These are phyloP conservation scores for Salvator merianae DNA, from an alignment of 2,113 vertebrate genomes.

Conservation along the genomic window DNA sequence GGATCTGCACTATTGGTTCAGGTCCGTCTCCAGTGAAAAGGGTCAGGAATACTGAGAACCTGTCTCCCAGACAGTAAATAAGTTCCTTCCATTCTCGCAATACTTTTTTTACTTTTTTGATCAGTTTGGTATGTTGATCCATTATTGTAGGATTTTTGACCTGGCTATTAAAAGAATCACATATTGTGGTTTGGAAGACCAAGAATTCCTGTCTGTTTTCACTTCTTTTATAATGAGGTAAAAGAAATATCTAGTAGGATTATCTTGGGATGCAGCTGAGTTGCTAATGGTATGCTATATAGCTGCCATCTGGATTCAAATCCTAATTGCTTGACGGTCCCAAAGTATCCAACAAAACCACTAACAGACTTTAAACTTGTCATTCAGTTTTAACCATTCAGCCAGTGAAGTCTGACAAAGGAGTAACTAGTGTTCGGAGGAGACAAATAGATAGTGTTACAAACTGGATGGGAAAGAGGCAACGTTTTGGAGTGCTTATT, in stretches of 20 bases:
- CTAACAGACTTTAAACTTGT: constrained; percentile 8
- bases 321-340: background rate
- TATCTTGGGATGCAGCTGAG: background rate
- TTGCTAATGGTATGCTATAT: background rate
- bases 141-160: constrained; percentile 5
- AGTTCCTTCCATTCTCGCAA: constrained; percentile 54
- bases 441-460: background rate
- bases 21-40: constrained; percentile 37
- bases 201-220: background rate
- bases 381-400: background rate
- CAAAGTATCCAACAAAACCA: background rate
- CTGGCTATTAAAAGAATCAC: constrained; percentile 29
- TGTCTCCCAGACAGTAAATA: constrained; percentile 33
- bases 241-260: constrained; percentile 14
- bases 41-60: constrained; percentile 25
- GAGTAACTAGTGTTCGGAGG: background rate
- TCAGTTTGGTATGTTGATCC: constrained; percentile 26
- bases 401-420: background rate
- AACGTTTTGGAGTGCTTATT: background rate
- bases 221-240: background rate
- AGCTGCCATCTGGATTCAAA: constrained; percentile 25
- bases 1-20: background rate
- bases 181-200: background rate
- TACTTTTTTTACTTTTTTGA: constrained; percentile 54
- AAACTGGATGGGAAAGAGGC: background rate